These are phyloP conservation scores for Drosophila bocqueti DNA, from an alignment of 1,140 invertebrate genomes.

Conservation along the genomic window DNA sequence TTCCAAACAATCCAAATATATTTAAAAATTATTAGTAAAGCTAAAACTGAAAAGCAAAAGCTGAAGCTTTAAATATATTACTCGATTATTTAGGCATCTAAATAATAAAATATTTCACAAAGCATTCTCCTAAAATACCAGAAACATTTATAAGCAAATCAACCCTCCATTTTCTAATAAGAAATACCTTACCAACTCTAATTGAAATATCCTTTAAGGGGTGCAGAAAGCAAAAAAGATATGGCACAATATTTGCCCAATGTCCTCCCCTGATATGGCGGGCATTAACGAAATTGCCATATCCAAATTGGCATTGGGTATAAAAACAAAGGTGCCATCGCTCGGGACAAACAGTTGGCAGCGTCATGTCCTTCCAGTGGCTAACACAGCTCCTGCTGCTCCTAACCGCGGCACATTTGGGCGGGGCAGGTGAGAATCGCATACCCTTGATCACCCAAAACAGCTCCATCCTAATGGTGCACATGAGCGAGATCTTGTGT, in stretches of 20 bases:
- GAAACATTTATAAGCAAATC: not conserved
- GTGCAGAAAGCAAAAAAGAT: conserved; percentile 8
- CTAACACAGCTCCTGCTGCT: conserved; percentile 15
- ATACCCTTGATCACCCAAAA: conserved; percentile 18
- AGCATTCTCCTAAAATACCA: not conserved
- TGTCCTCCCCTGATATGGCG: conserved; percentile 35
- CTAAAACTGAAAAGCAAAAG: not conserved
- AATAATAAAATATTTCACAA: not conserved
- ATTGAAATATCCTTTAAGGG: conserved; percentile 2
- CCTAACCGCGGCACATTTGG: not conserved
- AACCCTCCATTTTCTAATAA: not conserved
- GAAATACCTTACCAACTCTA: not conserved
- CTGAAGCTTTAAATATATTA: not conserved
- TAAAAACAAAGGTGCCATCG: conserved; percentile 50
- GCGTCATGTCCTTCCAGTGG: conserved; percentile 33
- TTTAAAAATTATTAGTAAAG: not conserved
- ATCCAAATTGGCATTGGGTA: conserved; percentile 46
- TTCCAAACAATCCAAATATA: not conserved
- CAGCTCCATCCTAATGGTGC: conserved; percentile 43
- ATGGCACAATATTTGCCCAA: conserved; percentile 51
- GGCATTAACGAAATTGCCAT: conserved; percentile 58
- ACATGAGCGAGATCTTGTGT: conserved; percentile 57
- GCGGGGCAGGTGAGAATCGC: not conserved
- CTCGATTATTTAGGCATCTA: not conserved
- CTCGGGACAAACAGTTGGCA: conserved; percentile 19